These are phyloP conservation scores for Meandrusa payeni DNA, from an alignment of 2,888 invertebrate genomes.

Conservation along the genomic window DNA sequence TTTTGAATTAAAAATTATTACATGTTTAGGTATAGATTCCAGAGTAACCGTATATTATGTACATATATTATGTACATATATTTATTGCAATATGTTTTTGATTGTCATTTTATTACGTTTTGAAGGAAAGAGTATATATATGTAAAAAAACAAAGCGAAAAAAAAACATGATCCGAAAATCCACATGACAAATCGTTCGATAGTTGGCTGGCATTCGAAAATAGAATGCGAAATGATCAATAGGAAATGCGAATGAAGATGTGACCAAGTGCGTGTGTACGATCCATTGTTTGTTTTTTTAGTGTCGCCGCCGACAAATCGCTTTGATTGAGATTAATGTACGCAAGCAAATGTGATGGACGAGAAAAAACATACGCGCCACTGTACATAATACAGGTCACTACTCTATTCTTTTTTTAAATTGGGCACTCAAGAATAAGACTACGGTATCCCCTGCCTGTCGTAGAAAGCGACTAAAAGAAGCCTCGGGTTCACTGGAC, in stretches of 20 bases:
- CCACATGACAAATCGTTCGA: slow-evolving; percentile 1
- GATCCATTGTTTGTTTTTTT: slow-evolving; percentile 22
- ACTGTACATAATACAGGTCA: neutral
- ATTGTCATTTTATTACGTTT: no score
- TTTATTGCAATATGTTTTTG: no score
- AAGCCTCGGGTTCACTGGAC: no score
- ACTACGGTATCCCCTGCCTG: no score
- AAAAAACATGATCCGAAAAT: slow-evolving; percentile 5
- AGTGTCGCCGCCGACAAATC: slow-evolving; percentile 15
- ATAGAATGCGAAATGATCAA: slow-evolving; percentile 22
- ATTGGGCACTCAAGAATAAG: no score
- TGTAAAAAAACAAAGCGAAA: neutral
- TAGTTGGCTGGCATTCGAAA: slow-evolving; percentile 11
- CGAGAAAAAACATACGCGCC: slow-evolving; percentile 8
- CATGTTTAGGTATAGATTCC: no score
- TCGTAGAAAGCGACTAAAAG: no score
- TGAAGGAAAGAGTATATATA: no score
- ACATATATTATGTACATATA: no score
- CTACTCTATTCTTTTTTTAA: no score
- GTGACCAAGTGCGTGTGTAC: slow-evolving; percentile 3
- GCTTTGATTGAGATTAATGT: slow-evolving; percentile 22
- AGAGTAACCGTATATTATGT: no score
- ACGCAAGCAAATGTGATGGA: neutral
- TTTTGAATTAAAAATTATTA: no score
- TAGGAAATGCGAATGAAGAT: slow-evolving; percentile 18